Evolutionary conservation across 2,888 invertebrate genomes (phyloP), one percentile per base, ranked within the genome.

Genomic region (Enchytraeus crypticus): DNA sequence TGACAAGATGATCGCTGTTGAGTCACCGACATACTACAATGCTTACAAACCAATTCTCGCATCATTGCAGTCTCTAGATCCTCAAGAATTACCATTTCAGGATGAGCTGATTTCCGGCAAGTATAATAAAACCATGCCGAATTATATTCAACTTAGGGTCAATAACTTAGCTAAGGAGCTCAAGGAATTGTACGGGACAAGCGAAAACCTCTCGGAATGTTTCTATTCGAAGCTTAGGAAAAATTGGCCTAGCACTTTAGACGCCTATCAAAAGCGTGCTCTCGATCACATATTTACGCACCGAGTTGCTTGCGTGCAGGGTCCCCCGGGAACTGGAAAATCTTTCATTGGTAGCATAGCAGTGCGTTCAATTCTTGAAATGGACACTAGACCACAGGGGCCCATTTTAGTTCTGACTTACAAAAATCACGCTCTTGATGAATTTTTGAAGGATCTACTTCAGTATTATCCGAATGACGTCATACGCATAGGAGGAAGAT

Each of bases 271-370:
- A 78, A 77, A 82, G 63, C 73, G 77, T 43, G 90, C 90, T 0
- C 85, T 85, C 70, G 81, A 83, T 68, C 82, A 84, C 34, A 88
- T 88, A 0, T 72, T 91, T 2, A 85, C 84, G 0, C 82, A 84
- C 71, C 86, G 89, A 77, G 85, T 90, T 4, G 84, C 85, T 0
- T 82, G 90, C 0, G 88, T 90, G 64, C 90, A 90, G 81, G 91
- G 89, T 0, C 89, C 89, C 0, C 89, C 89, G 0, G 89, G 90
- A 3, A 89, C 89, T 0, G 90, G 89, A 0, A 89, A 89, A 81
- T 88, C 89, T 0, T 86, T 83, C 74, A 74, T 89, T 64, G 88
- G 88, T 0, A 79, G 87, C 27, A 85, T 86, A 82, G 84, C 90
- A 14, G 85, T 86, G 0, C 33, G 57, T 32, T 14, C 43, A 5